Evolutionary conservation across 2,888 invertebrate species (phyloP), one percentile per base, ranked within the genome.

Genomic region (Iphiclides podalirius): DNA sequence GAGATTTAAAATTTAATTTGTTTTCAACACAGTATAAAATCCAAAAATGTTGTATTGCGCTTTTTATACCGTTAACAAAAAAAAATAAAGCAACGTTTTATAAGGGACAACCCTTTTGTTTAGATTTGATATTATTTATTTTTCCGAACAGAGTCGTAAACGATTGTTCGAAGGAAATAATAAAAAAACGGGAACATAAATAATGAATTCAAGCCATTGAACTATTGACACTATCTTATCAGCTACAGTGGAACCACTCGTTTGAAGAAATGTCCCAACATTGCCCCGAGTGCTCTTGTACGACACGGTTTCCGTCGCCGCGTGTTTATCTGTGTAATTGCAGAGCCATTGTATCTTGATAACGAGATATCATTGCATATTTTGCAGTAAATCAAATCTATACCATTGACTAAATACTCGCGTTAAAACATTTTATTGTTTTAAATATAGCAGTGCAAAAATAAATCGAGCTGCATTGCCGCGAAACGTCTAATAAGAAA

Each of bases 161-260:
- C 15, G 20, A 14, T 38, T 42, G 31, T 14, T 20, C 20, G 11
- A 41, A 7, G 7, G 34, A 14, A 41, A 17, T 41, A 36, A 48
- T 37, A 12, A 37, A 23, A 28, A 57, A 47, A 63, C n/a, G n/a
- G 66, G 60, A 66, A 72, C 69, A 60, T 65, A 51, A 52, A 58
- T 59, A 69, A n/a, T n/a, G 50, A 50, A 55, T 51, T 66, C 62
- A 69, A 75, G 80, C 75, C 82, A 81, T 79, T 84, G 79, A 82
- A 82, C 78, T 72, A 23, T 49, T 39, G 70, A 69, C 67, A 61
- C 69, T 83, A 86, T 83, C 83, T 85, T 86, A 86, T 86, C 84
- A 66, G 58, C 61, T 63, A 53, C 51, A 68, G 73, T 75, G 76
- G 72, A 73, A 75, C 67, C 72, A 70, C 74, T 71, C 67, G 46